phyloP scores from a whole-genome alignment of 2,888 invertebrate species.

The Mesorhabditis spiculigera region DNA sequence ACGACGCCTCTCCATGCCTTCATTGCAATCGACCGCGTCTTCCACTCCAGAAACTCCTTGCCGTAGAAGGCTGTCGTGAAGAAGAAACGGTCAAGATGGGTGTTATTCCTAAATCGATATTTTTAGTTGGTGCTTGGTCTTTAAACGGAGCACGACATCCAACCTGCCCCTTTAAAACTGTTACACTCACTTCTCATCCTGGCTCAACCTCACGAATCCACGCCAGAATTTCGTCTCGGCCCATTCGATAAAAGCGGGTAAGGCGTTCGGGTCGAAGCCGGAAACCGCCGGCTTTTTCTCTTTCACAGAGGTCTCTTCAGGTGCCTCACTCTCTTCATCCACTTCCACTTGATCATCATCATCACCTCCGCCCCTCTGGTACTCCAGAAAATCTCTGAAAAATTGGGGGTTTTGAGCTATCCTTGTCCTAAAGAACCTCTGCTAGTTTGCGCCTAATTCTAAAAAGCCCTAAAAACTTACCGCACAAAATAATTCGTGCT shows the following conservation, averaged over 20 bases:
- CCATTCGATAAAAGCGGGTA: conserved; percentile 51
- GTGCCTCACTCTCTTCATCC: too few relatives aligned
- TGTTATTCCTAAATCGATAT: conserved; percentile 19
- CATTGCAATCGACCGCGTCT: conserved; percentile 44
- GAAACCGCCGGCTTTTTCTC: too few relatives aligned
- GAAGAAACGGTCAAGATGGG: conserved; percentile 50
- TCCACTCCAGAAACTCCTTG: conserved; percentile 46
- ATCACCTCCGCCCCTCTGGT: not conserved
- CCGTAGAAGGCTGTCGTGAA: conserved; percentile 56
- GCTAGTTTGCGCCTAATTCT: not conserved
- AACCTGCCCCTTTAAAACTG: conserved; percentile 2
- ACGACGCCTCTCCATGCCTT: conserved; percentile 46
- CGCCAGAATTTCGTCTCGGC: conserved; percentile 55
- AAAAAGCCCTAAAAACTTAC: not conserved
- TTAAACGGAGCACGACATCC: too few relatives aligned
- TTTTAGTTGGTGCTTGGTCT: too few relatives aligned
- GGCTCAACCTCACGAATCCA: conserved; percentile 48
- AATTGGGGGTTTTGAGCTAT: not conserved
- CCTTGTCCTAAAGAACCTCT: not conserved
- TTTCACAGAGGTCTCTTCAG: too few relatives aligned
- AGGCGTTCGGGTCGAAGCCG: conserved; percentile 41
- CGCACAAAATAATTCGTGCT: not conserved
- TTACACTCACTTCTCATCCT: conserved; percentile 27
- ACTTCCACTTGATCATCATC: not conserved
- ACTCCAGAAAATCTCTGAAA: not conserved